Base-by-base conservation (phyloP, 1,140 invertebrate genomes). In the Drosophila sproati region DNA sequence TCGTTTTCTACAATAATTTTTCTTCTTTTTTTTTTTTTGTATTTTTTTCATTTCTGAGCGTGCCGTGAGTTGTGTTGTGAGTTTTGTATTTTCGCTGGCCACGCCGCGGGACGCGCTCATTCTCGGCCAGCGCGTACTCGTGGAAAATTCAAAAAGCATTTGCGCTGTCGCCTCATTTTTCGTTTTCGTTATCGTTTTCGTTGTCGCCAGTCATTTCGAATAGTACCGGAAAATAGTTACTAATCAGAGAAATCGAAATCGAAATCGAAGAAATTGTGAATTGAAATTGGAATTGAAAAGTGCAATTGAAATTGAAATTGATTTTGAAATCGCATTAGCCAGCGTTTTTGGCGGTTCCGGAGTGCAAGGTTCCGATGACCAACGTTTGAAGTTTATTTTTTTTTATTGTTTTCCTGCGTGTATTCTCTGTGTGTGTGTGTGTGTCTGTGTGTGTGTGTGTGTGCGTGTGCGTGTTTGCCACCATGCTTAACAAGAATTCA, bases 401-500 rank as follows among this genome's bases (percentile, higher is more conserved):
- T 45, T 31, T 3, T 7, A 29, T 60, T 48, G 8, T 63, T 52
- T 47, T 72, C 66, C 50, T 31, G 71, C 43, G 60, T 67, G 31
- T 51, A 20, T 20, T 20, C 10, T 10, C 39, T 41, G 39, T 41
- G 39, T 39, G 37, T 39, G 37, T 7, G 39, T 41, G 39, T 10
- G 8, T 41, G 39, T 41, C 7, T 10, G 0, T 37, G 63, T 29
- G 39, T 35, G 52, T 64, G 59, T 55, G 39, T 29, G 47, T 54
- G 45, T 29, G 37, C 32, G 45, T n/a, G 35, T 51, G 7, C 20
- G 28, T 4, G 3, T 45, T 3, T 29, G 5, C 2, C 32, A 87
- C 64, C 72, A 92, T 92, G 91, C 52, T 92, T 20, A 92, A 92
- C 62, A 92, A 92, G 66, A 91, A 92, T 29, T 91, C 91, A 57